Conservation (phyloP, 1,140 invertebrate genomes). For the Arctopsyche grandis region DNA sequence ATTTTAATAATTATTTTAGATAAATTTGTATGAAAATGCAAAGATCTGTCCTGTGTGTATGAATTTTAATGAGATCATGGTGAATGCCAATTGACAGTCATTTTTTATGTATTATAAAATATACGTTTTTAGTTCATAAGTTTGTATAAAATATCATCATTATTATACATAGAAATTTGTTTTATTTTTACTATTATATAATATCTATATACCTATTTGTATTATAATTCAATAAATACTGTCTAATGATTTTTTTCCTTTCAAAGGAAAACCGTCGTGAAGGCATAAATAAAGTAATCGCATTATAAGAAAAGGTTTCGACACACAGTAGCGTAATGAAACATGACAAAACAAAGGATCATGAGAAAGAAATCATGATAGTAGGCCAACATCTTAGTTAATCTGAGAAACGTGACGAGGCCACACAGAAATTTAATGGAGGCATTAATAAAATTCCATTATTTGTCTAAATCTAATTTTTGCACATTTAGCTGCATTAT, state of each 20-base stretch:
- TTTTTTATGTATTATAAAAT: slow-evolving; percentile 42
- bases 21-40: slow-evolving; percentile 5
- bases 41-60: slow-evolving; percentile 45
- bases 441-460: slow-evolving; percentile 30
- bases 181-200: slow-evolving; percentile 16
- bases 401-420: slow-evolving; percentile 40
- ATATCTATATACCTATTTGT: not conserved
- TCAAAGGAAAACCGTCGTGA: no score
- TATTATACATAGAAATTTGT: slow-evolving; percentile 39
- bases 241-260: no score
- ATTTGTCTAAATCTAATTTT: not conserved
- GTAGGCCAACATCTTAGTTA: slow-evolving; percentile 35
- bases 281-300: not conserved
- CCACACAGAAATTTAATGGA: not conserved
- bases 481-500: no score
- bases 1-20: slow-evolving; percentile 4
- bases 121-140: slow-evolving; percentile 44
- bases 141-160: slow-evolving; percentile 47
- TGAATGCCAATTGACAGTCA: slow-evolving; percentile 48
- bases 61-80: slow-evolving; percentile 49
- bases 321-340: slow-evolving; percentile 33
- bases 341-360: slow-evolving; percentile 45
- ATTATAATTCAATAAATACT: not conserved
- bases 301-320: not conserved
- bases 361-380: slow-evolving; percentile 40